Evolutionary conservation across 1,140 invertebrate species (phyloP), one percentile per base, ranked within the genome.

Genomic region (Bombus waltoni): DNA sequence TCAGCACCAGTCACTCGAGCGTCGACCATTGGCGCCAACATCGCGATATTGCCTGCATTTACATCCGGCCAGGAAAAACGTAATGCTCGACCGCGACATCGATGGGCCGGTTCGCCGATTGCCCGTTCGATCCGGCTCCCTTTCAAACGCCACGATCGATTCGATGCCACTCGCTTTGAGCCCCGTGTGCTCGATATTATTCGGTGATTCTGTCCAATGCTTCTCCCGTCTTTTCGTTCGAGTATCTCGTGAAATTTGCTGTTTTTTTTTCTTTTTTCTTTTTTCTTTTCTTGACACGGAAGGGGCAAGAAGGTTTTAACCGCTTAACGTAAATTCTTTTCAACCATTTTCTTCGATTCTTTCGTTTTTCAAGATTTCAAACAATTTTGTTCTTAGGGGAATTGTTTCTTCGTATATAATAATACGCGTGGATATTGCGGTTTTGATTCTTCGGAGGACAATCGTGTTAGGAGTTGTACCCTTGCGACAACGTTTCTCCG

Each of bases 1-100:
- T 95, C 95, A 95, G 94, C 93, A 94, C 94, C 94, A 94, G 94
- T 94, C 95, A 95, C 94, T 94, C 93, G 92, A 93, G 89, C 92
- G 91, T 94, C 91, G 92, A 76, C 88, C 93, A 94, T 94, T 94
- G 94, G 93, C 93, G 92, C 93, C 92, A 93, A 93, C 94, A 93
- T 94, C 91, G 92, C 94, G 94, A 94, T 94, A 95, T 95, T 93
- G 93, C 91, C 93, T 92, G 90, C 89, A 92, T 93, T 93, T 93
- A 93, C 92, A 93, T 93, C 81, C 88, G 74, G 75, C 87, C 68
- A 85, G 85, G 83, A 92, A 90, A 92, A 91, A 90, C 79, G 83
- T 90, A 81, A 90, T 80, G 84, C 62, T 70, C 65, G 38, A 62
- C 81, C 59, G 72, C 82, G 77, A 83, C 81, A 74, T 83, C 81